phyloP scores from a whole-genome alignment of 1,140 invertebrate species.

The Cyclargus thomasi region DNA sequence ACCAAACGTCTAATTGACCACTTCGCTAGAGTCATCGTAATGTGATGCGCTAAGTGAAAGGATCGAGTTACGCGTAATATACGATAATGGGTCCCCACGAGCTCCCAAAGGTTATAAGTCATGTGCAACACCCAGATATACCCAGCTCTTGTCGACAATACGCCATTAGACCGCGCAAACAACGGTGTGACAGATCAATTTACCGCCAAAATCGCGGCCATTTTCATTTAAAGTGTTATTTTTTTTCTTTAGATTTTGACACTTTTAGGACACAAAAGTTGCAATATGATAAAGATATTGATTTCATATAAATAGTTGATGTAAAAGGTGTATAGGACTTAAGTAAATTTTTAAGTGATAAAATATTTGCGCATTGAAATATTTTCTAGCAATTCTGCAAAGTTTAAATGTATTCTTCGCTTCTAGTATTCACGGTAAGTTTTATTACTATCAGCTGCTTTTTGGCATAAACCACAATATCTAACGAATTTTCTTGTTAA shows the following conservation, averaged over 20 bases:
- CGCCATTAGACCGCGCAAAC: background rate
- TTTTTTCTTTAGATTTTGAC: background rate
- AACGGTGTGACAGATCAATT: conserved; percentile 10
- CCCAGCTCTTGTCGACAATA: background rate
- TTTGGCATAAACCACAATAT: background rate
- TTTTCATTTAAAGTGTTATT: background rate
- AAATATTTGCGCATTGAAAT: background rate
- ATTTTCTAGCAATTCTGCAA: too few species aligned
- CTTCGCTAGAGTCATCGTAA: background rate
- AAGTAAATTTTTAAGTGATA: background rate
- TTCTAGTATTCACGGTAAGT: background rate
- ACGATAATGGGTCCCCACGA: conserved; percentile 7
- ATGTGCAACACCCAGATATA: background rate
- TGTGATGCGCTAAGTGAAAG: conserved; percentile 9
- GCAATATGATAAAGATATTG: too few species aligned
- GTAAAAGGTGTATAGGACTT: too few species aligned
- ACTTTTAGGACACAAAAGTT: background rate
- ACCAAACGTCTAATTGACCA: conserved; percentile 1
- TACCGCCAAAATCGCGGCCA: conserved; percentile 4
- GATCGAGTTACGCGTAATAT: background rate
- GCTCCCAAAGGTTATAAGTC: conserved; percentile 5
- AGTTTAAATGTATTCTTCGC: background rate
- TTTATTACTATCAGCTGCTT: background rate
- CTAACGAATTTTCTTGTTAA: too few species aligned
- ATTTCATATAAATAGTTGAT: too few species aligned